Base-by-base conservation (phyloP, 2,113 vertebrate genomes). In the Physeter macrocephalus region DNA sequence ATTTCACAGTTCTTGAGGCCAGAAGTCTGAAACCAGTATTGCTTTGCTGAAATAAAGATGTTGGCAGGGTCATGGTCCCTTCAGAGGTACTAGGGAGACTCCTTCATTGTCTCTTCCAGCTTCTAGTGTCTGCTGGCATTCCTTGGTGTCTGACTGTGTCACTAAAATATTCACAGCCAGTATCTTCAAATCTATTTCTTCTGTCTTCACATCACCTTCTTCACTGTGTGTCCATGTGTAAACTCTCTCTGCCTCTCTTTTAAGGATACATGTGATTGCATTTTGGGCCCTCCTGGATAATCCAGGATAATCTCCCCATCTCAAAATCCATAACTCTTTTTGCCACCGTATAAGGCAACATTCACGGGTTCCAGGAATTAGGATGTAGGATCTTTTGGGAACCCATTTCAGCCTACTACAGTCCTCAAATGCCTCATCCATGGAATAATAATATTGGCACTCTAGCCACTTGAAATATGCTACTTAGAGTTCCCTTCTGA, bases 1-100 rank as follows among this genome's bases (percentile, higher is more conserved):
- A 7, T 13, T 29, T 36, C n/a, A 12, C 3, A 6, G 10, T 34
- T 57, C 54, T 61, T 14, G 8, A 78, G 43, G 39, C 6, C 14
- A 67, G 69, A 67, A 77, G 39, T 59, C 49, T 39, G 49, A 39
- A 41, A 27, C 39, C 8, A 31, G 57, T 29, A 23, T 31, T 13
- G 18, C 0, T 1, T 17, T 18, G 39, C 18, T 13, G 20, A 39
- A 72, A 36, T 27, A 59, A 72, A 52, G 39, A 36, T 49, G 17
- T 7, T 11, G 34, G 34, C 18, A 49, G n/a, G 18, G 14, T 0
- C 66, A 3, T 10, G 5, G 1, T 17, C 13, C 5, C 4, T 6
- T 17, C 1, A 21, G 52, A 72, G 43, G 6, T 15, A 46, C 64
- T 18, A 34, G 21, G 25, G 3, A 29, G 72, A 67, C 9, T 17